Base-by-base conservation (phyloP, 2,113 vertebrate genomes). In the Gorsachius goisagi region DNA sequence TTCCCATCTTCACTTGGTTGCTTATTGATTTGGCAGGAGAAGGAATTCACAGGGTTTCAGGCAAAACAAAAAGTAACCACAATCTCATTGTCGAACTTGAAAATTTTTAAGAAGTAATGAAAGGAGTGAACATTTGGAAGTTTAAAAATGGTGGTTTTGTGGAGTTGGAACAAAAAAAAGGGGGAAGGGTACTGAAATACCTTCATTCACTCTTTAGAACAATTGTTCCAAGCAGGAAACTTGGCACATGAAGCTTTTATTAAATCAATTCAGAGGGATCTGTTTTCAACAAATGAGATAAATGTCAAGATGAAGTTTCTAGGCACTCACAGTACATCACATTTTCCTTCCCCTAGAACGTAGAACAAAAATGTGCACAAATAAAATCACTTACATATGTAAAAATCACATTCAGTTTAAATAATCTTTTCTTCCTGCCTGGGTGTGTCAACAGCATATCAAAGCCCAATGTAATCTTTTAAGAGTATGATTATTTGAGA, bases 241-340 rank as follows among this genome's bases (percentile, higher is more conserved):
- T 92, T 97, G 94, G 93, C 87, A 72, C 71, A 58, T 68, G 55
- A 91, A 89, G n/a, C 24, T 41, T 94, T 86, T 94, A 97, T 96
- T 97, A 93, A 97, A 96, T 94, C 60, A 87, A 35, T 75, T 96
- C 53, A 83, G 64, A 96, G 63, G 52, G 93, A 93, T 95, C 97
- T 94, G 94, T 96, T 96, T 94, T 96, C 95, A 76, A 60, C 89
- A 82, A 97, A 95, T 91, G 49, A 96, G 92, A 96, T 97, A 96
- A 95, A 96, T 95, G 91, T 95, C 93, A 91, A 92, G 92, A 90
- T 27, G 4, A 71, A 93, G 88, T 68, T 95, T 95, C 96, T 95
- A 96, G 56, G 68, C 92, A 90, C 78, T 95, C 52, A 19, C 68
- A 78, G 45, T 64, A 80, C 96, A 78, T 95, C 94, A 87, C 74